phyloP scores from a whole-genome alignment of 2,113 vertebrate species.

The Grantiella picta region DNA sequence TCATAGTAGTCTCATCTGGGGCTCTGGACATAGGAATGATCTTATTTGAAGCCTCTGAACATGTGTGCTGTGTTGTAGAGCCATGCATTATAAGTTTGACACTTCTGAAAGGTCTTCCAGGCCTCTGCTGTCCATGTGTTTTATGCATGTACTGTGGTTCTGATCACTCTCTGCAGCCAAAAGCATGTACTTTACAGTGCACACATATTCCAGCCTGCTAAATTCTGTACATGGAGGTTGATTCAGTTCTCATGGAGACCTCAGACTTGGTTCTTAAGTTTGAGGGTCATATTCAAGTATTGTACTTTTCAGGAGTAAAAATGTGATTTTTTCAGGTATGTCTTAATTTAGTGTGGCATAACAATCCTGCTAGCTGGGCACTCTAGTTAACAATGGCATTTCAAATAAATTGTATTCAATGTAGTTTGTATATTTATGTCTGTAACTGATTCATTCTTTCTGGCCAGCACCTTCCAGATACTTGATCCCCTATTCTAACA shows the following conservation, averaged over 20 bases:
- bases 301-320: background rate
- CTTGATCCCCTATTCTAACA: background rate
- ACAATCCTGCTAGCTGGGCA: background rate
- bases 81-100: background rate
- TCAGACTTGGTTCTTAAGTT: background rate
- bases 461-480: background rate
- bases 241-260: background rate
- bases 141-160: background rate
- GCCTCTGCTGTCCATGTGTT: background rate
- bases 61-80: background rate
- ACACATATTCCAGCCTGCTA: background rate
- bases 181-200: background rate
- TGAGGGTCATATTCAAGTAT: background rate
- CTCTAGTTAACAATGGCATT: background rate
- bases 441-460: background rate
- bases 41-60: background rate
- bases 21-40: background rate
- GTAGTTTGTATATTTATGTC: background rate
- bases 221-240: background rate
- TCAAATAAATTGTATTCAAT: background rate
- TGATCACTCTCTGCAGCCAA: background rate
- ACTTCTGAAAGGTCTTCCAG: background rate
- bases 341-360: background rate
- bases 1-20: background rate
- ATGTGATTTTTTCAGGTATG: background rate